A percentile compares a stretch with the other conserved stretches of the same genome.
Evolutionary conservation across 2,797 vertebrate genomes (phyloP).

Genomic region (Danio choprae): DNA sequence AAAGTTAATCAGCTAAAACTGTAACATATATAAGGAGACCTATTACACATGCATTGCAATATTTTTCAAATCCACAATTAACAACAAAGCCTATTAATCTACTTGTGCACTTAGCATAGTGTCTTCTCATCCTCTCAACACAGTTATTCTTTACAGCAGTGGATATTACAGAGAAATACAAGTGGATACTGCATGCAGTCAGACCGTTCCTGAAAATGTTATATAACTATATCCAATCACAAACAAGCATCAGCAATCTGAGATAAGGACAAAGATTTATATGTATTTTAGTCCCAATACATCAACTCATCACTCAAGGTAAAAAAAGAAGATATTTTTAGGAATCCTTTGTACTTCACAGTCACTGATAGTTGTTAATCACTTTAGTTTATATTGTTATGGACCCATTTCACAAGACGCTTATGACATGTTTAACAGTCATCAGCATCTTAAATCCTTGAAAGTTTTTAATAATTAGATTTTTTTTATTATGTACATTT

Average conservation of each 20-base stretch:
- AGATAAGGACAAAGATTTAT: background rate
- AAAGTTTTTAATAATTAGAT: no score
- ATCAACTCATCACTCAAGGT: background rate
- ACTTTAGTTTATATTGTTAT: no score
- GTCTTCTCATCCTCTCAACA: background rate
- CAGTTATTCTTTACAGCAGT: background rate
- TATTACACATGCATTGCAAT: no score
- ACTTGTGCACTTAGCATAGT: background rate
- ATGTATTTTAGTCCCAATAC: background rate
- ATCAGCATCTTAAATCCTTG: no score
- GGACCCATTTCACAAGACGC: no score
- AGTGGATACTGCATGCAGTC: background rate
- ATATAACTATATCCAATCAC: background rate
- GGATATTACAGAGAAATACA: background rate
- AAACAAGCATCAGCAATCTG: constrained; percentile 7
- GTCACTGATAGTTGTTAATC: background rate
- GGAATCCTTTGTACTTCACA: background rate
- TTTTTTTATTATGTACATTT: no score
- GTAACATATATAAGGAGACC: no score
- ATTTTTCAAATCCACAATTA: no score
- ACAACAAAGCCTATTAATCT: background rate
- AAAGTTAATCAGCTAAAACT: no score
- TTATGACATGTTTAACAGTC: no score
- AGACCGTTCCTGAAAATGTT: constrained; percentile 4
- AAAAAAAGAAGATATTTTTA: background rate